Evolutionary conservation across 2,113 vertebrate genomes (phyloP).

Genomic region (Hemicordylus capensis): DNA sequence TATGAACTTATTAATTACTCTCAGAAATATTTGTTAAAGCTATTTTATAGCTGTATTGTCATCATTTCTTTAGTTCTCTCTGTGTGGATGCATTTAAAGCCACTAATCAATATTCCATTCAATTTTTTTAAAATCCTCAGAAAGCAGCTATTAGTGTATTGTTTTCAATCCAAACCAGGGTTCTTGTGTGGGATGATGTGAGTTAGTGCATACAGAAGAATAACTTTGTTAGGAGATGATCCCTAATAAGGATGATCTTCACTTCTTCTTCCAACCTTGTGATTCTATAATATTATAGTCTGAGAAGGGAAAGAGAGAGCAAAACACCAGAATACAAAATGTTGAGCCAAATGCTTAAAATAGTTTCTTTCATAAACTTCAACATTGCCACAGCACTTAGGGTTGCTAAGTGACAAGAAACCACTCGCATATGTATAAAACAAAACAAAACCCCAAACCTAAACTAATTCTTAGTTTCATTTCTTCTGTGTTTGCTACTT

Average conservation of each 20-base stretch:
- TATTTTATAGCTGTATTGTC: neutral
- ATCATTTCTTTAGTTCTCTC: neutral
- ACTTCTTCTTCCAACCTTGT: neutral
- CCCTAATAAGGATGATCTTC: neutral
- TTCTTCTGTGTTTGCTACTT: neutral
- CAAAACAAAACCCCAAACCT: slow-evolving; percentile 43
- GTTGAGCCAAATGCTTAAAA: neutral
- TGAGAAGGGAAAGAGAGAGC: neutral
- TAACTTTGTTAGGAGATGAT: neutral
- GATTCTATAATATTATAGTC: neutral
- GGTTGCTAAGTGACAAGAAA: slow-evolving; percentile 66
- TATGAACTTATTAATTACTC: neutral
- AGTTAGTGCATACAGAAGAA: neutral
- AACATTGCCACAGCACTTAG: slow-evolving; percentile 39
- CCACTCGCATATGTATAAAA: slow-evolving; percentile 52
- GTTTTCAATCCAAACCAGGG: neutral
- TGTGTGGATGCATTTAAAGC: neutral
- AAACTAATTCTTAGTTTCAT: slow-evolving; percentile 12
- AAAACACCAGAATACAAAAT: neutral
- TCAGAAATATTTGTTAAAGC: neutral
- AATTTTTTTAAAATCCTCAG: neutral
- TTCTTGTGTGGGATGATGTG: neutral
- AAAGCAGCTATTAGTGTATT: neutral
- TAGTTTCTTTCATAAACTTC: slow-evolving; percentile 7
- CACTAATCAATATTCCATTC: neutral